Percentiles rank a stretch among this genome's conserved stretches.
phyloP scores from a whole-genome alignment of 2,113 vertebrate genomes.

The Regulus satrapa region DNA sequence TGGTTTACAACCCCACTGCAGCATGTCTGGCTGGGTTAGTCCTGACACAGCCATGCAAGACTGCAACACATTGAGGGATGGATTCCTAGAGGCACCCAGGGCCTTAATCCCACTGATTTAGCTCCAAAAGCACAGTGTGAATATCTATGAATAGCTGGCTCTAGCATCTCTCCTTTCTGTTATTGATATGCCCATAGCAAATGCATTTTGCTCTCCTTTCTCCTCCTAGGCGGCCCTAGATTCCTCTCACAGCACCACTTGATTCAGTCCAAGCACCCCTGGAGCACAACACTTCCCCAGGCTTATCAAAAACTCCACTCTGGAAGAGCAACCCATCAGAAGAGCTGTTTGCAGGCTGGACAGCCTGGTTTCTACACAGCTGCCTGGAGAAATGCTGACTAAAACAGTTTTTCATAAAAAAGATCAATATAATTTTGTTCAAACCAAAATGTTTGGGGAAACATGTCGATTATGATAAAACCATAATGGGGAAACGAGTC shows the following conservation, averaged over 20 bases:
- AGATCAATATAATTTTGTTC: neutral
- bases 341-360: neutral
- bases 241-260: neutral
- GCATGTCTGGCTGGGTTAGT: neutral
- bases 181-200: neutral
- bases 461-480: conserved; percentile 1
- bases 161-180: neutral
- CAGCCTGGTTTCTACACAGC: no score
- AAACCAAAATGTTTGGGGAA: conserved; percentile 36
- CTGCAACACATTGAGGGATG: neutral
- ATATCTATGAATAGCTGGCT: neutral
- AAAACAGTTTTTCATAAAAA: neutral
- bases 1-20: neutral
- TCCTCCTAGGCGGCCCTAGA: neutral
- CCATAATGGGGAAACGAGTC: neutral
- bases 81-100: neutral
- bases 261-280: neutral
- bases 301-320: neutral
- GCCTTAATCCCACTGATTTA: neutral
- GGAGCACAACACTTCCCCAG: accelerated
- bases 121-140: neutral
- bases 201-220: neutral
- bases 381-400: neutral
- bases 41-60: neutral
- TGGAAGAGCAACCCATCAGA: neutral